A percentile compares a stretch with the other conserved stretches of the same genome.
Conservation (phyloP, 2,113 vertebrate species). For the Raphicerus campestris region DNA sequence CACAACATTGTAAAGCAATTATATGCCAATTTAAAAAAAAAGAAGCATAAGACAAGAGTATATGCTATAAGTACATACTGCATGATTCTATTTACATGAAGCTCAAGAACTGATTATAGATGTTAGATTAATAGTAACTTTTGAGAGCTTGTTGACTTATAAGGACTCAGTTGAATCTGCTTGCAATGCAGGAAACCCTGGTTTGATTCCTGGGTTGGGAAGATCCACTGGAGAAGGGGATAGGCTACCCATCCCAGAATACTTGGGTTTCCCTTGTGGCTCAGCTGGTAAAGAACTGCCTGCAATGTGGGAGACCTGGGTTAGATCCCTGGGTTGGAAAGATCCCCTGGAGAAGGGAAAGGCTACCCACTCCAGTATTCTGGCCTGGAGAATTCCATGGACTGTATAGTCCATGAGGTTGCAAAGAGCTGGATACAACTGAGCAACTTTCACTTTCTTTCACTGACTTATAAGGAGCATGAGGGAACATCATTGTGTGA, state of each 20-base stretch:
- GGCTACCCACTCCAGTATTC: background rate
- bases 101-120: background rate
- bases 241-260: background rate
- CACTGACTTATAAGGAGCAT: no score
- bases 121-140: background rate
- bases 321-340: no score
- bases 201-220: background rate
- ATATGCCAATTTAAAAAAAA: background rate
- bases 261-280: background rate
- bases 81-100: background rate
- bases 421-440: fast-evolving
- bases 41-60: background rate
- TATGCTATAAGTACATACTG: fast-evolving
- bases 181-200: background rate
- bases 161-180: background rate
- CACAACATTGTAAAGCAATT: background rate
- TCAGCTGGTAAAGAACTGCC: no score
- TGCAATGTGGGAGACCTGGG: no score
- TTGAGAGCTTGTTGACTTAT: background rate
- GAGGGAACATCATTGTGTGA: background rate
- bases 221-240: background rate
- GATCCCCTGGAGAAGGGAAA: background rate
- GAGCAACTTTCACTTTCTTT: no score
- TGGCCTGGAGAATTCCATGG: background rate
- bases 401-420: background rate